Conservation (phyloP, 2,797 vertebrate genomes). For the Glossophaga mutica region DNA sequence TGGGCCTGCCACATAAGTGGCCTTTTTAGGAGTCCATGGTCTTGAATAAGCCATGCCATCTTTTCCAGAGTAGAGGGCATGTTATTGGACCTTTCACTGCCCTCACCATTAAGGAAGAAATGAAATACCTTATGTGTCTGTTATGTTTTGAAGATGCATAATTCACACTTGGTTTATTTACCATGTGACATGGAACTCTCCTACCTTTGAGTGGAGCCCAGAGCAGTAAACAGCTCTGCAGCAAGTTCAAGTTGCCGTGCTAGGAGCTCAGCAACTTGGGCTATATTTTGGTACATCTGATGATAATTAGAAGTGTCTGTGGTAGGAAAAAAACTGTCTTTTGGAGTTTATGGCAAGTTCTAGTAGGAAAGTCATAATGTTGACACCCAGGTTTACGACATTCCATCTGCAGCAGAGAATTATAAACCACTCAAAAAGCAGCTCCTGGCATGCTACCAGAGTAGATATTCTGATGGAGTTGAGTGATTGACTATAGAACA, state of each 20-base stretch:
- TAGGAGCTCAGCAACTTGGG: neutral
- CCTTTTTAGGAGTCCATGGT: neutral
- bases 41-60: neutral
- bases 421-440: neutral
- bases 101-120: neutral
- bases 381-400: neutral
- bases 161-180: neutral
- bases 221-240: neutral
- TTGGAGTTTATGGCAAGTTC: neutral
- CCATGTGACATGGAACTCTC: neutral
- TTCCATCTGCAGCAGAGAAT: neutral
- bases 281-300: neutral
- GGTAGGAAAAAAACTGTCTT: neutral
- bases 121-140: neutral
- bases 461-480: neutral
- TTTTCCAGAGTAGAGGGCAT: neutral
- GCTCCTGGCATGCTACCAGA: neutral
- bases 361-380: neutral
- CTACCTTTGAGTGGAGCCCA: neutral
- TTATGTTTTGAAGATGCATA: neutral
- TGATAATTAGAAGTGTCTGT: neutral
- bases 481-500: neutral
- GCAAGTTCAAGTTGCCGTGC: neutral
- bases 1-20: neutral
- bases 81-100: neutral